Base-by-base conservation (phyloP, 1,140 invertebrate species). In the Drosophila sulfurigaster region DNA sequence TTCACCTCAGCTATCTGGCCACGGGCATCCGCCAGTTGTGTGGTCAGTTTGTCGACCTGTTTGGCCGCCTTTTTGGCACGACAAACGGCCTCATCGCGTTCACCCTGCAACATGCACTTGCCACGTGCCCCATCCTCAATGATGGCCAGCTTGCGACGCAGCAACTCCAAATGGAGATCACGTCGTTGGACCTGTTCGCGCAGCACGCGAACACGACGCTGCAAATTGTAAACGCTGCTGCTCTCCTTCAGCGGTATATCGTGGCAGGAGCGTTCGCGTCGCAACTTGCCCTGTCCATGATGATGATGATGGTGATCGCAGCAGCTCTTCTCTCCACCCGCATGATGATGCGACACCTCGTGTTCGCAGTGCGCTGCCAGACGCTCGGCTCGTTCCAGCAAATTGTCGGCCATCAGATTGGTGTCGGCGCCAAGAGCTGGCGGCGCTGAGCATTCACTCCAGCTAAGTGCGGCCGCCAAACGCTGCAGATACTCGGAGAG, bases 151-250 rank as follows among this genome's bases (percentile, higher is more conserved):
- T 99, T 99, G 76, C 97, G 95, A 20, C 97, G 94, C 15, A 99
- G 93, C 48, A 99, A 94, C 93, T 98, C 98, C 81, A 98, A 93
- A 91, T 99, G 98, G 3, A 99, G 94, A 92, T 99, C 98, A 82
- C 98, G 96, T 72, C 97, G 95, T 91, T 98, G 97, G 11, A 98
- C 93, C 91, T 98, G 97, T 89, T 99, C 98, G 13, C 97, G 94
- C 1, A 98, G 91, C 2, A 96, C 96, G 74, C 97, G 94, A 1
- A 97, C 95, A 63, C 96, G 94, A 51, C 96, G 93, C 93, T 98
- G 97, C 10, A 98, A 93, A 88, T 97, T 96, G 93, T 98, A 97
- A 6, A 97, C 96, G 3, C 96, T 95, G 3, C 96, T 96, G 15
- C 96, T 97, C 95, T 93, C 92, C 65, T 93, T 93, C 0, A 94